Conservation (phyloP, 2,888 invertebrate species). For the Athalia cordata region DNA sequence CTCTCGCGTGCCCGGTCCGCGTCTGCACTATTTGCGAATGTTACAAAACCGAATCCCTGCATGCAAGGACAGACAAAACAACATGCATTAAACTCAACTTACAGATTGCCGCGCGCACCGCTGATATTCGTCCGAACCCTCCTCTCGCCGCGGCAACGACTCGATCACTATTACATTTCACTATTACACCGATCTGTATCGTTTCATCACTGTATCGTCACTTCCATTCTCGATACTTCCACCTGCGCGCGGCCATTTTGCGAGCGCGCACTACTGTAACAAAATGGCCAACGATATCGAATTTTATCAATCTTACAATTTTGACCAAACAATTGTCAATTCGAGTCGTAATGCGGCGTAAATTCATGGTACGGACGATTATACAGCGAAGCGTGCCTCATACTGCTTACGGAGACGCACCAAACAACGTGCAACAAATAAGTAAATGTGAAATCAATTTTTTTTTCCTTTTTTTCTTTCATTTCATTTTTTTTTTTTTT, state of each 20-base stretch:
- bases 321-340: no score
- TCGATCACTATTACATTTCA: background rate
- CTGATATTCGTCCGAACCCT: constrained; percentile 10
- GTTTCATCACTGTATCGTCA: background rate
- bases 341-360: no score
- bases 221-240: no score
- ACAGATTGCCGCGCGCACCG: constrained; percentile 71
- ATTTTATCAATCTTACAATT: no score
- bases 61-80: constrained; percentile 95
- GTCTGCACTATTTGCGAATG: constrained; percentile 99
- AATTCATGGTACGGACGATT: constrained; percentile 54
- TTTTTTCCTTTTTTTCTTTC: no score
- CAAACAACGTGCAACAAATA: constrained; percentile 72
- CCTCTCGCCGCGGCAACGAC: background rate
- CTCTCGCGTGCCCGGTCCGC: constrained; percentile 99
- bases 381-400: constrained; percentile 62
- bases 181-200: background rate
- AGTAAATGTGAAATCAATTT: constrained; percentile 64
- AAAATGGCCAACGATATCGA: no score
- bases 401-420: constrained; percentile 71
- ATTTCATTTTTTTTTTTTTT: no score
- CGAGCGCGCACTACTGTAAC: no score
- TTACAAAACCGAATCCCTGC: constrained; percentile 99
- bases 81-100: constrained; percentile 87
- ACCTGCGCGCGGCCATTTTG: no score